A percentile compares a stretch with the other conserved stretches of the same genome.
phyloP scores from a whole-genome alignment of 2,888 invertebrate species.

The Spilosoma lubricipeda region DNA sequence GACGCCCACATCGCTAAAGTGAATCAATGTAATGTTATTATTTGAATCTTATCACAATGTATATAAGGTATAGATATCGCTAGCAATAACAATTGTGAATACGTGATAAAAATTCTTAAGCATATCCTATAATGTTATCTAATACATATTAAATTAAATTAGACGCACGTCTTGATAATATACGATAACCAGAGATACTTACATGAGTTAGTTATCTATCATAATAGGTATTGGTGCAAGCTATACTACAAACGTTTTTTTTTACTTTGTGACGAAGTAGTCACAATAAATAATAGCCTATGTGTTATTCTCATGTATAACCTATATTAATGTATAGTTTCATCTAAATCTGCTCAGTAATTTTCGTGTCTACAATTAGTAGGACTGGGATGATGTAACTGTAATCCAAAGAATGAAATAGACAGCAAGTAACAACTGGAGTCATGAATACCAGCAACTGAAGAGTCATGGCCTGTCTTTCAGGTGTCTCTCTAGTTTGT shows the following conservation, averaged over 20 bases:
- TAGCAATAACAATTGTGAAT: conserved; percentile 1
- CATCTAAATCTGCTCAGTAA: too few species aligned
- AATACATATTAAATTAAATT: conserved; percentile 7
- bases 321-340: too few species aligned
- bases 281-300: too few species aligned
- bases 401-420: too few species aligned
- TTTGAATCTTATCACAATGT: not conserved
- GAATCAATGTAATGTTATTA: not conserved
- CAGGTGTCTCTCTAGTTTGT: too few species aligned
- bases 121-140: conserved; percentile 6
- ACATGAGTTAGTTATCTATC: not conserved
- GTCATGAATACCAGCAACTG: too few species aligned
- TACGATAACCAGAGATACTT: not conserved
- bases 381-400: too few species aligned
- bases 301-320: too few species aligned
- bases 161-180: conserved; percentile 4
- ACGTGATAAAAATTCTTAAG: conserved; percentile 4
- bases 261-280: not conserved
- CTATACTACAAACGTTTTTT: not conserved
- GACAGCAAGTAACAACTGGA: too few species aligned
- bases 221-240: not conserved
- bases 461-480: too few species aligned
- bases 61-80: not conserved
- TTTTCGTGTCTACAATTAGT: too few species aligned
- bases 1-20: not conserved